phyloP scores from a whole-genome alignment of 2,797 vertebrate species.

The Dendrocincla tyrannina region DNA sequence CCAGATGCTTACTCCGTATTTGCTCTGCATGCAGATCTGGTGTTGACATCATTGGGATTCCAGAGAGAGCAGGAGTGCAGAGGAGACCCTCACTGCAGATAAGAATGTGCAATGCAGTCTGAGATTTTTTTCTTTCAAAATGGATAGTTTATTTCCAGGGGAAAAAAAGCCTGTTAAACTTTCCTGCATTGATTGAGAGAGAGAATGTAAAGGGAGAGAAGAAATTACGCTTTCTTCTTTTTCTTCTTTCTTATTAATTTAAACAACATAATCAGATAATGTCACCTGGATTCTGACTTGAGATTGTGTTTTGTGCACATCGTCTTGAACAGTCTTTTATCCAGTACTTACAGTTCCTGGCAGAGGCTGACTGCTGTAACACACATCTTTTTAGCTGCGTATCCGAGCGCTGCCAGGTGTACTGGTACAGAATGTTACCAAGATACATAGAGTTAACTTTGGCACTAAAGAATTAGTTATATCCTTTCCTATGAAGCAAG shows the following conservation, averaged over 20 bases:
- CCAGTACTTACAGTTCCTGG: neutral
- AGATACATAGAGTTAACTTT: neutral
- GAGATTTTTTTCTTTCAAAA: neutral
- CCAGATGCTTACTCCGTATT: neutral
- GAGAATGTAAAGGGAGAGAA: neutral
- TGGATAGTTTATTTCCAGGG: neutral
- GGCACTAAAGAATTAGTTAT: neutral
- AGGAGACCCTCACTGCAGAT: neutral
- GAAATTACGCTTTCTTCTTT: neutral
- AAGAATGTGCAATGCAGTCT: neutral
- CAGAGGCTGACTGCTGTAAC: neutral
- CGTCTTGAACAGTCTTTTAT: neutral
- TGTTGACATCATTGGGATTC: constrained; percentile 16
- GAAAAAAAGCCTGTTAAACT: neutral
- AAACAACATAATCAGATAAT: neutral
- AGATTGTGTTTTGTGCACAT: neutral
- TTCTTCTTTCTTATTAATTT: neutral
- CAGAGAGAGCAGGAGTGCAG: neutral
- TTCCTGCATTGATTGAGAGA: neutral
- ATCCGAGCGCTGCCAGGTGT: fast-evolving
- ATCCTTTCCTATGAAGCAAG: neutral
- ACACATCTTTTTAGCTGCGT: fast-evolving
- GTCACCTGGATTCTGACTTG: neutral
- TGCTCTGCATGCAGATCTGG: neutral
- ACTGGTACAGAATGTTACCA: neutral